Conservation (phyloP, 2,113 vertebrate species). For the Gavia stellata region DNA sequence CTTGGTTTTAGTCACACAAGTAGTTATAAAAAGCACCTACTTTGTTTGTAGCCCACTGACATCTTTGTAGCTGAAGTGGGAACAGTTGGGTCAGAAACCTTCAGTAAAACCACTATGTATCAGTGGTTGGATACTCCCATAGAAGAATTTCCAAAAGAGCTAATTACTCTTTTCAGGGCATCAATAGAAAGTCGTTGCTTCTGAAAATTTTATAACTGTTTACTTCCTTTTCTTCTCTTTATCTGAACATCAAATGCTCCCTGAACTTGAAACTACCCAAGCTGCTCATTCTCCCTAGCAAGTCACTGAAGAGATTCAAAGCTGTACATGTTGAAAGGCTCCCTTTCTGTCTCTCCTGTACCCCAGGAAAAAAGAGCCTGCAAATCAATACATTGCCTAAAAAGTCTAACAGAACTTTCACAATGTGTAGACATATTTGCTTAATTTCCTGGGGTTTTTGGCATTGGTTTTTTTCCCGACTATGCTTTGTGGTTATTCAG, state of each 20-base stretch:
- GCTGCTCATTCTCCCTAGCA: neutral
- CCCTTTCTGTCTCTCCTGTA: neutral
- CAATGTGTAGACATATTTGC: neutral
- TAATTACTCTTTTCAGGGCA: neutral
- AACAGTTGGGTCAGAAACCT: neutral
- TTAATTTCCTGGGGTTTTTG: neutral
- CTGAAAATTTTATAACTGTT: neutral
- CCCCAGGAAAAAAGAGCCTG: neutral
- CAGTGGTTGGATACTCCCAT: neutral
- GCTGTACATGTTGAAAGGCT: neutral
- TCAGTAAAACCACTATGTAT: neutral
- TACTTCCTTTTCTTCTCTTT: neutral
- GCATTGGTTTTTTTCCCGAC: neutral
- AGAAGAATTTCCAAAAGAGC: neutral
- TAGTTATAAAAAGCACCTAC: neutral
- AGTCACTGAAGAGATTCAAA: neutral
- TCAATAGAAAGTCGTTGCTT: neutral
- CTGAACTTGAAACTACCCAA: neutral
- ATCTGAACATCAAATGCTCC: neutral
- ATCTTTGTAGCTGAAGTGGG: neutral
- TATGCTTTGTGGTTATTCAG: neutral
- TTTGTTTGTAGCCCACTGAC: neutral
- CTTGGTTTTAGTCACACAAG: neutral
- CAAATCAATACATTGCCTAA: neutral
- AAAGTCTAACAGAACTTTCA: neutral